Conservation (phyloP, 2,113 vertebrate genomes). For the Calyptomena viridis region DNA sequence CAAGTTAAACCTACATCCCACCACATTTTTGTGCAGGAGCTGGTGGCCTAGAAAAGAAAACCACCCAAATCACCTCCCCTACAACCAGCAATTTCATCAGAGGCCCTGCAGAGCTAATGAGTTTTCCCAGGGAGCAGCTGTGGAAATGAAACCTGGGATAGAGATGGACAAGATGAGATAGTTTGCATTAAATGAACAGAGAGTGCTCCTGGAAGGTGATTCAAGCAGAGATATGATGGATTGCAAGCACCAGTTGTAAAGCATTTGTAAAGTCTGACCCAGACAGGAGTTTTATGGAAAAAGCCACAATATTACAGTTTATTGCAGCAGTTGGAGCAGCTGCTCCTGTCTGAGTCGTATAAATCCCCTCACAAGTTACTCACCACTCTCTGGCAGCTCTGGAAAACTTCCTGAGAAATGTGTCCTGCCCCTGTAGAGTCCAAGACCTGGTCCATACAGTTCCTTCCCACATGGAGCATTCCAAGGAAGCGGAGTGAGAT, state of each 20-base stretch:
- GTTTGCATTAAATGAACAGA: neutral
- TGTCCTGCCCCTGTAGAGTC: neutral
- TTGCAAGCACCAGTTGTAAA: neutral
- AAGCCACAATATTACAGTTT: neutral
- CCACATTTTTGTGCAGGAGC: neutral
- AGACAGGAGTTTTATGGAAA: neutral
- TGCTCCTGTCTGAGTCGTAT: neutral
- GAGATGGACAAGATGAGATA: conserved; percentile 4
- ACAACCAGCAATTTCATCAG: neutral
- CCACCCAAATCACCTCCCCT: neutral
- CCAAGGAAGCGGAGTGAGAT: fast-evolving
- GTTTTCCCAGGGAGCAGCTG: neutral
- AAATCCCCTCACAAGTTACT: neutral
- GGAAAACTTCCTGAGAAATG: neutral
- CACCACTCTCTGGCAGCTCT: neutral
- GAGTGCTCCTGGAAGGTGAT: neutral
- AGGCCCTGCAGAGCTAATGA: neutral
- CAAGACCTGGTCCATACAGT: neutral
- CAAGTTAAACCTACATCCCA: neutral
- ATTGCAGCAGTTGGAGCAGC: conserved; percentile 14
- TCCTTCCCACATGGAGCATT: fast-evolving
- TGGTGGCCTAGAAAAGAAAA: neutral
- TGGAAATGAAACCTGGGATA: neutral
- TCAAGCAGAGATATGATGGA: neutral
- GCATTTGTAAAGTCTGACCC: neutral